phyloP scores from a whole-genome alignment of 2,113 vertebrate genomes.

The Erpornis zantholeuca region DNA sequence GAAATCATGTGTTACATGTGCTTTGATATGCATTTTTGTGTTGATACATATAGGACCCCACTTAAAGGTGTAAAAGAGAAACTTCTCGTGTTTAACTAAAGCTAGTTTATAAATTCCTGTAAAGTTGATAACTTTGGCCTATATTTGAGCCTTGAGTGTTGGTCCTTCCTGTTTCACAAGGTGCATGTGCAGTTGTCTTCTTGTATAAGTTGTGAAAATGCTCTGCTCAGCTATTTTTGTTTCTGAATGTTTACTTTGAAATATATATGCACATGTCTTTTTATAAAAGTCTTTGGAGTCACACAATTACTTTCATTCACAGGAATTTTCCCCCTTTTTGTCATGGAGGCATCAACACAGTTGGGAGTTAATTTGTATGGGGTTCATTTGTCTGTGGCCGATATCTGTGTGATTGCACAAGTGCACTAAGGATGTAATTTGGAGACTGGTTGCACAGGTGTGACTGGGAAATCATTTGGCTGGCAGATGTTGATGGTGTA shows the following conservation, averaged over 20 bases:
- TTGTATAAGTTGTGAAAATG: not conserved
- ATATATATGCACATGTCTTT: not conserved
- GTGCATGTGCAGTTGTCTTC: not conserved
- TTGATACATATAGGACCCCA: not conserved
- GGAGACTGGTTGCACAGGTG: conserved; percentile 48
- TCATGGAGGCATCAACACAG: not conserved
- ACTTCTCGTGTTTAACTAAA: not conserved
- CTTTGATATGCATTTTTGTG: not conserved
- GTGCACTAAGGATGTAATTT: not conserved
- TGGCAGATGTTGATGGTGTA: conserved; percentile 11
- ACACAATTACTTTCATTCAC: not conserved
- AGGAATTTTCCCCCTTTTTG: not conserved
- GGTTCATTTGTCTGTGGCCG: not conserved
- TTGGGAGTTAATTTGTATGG: not conserved
- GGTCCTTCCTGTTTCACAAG: not conserved
- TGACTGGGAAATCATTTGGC: conserved; percentile 15
- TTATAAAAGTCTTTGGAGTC: not conserved
- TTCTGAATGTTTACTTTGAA: not conserved
- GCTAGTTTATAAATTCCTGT: not conserved
- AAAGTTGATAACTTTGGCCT: not conserved
- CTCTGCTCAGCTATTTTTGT: not conserved
- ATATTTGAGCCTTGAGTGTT: not conserved
- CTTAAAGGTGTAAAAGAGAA: not conserved
- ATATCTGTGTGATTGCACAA: not conserved
- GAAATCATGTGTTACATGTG: not conserved